These are phyloP conservation scores for Gallinago nigripennis DNA, from an alignment of 2,797 vertebrate species.

Conservation along the genomic window DNA sequence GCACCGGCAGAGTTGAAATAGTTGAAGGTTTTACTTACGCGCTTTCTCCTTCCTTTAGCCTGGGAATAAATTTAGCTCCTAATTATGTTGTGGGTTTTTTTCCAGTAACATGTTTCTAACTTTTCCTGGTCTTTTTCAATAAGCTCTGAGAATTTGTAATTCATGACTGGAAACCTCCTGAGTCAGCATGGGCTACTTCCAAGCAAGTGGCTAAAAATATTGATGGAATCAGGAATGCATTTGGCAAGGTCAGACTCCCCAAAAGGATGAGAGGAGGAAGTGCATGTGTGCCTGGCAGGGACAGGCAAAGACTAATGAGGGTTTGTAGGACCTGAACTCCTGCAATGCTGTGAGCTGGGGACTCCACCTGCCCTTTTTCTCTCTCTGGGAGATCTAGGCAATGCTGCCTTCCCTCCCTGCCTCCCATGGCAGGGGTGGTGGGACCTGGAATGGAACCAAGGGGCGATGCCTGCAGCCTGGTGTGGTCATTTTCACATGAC, in stretches of 20 bases:
- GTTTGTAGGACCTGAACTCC: not conserved
- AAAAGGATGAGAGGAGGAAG: not conserved
- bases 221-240: not conserved
- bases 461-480: not conserved
- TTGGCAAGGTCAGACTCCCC: not conserved
- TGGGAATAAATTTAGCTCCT: not conserved
- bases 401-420: not conserved
- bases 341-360: rapidly evolving
- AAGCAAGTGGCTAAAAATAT: conserved; percentile 13
- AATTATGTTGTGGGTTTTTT: not conserved
- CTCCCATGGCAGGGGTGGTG: not conserved
- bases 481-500: not conserved
- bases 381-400: not conserved
- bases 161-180: conserved; percentile 11
- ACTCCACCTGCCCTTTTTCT: not conserved
- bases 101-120: not conserved
- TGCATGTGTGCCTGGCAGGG: not conserved
- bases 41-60: not conserved
- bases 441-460: not conserved
- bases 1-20: not conserved
- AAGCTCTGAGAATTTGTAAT: not conserved
- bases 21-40: not conserved
- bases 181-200: not conserved
- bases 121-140: not conserved
- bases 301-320: not conserved